These are phyloP conservation scores for Halictus quadricinctus DNA, from an alignment of 2,888 invertebrate species.

Conservation along the genomic window DNA sequence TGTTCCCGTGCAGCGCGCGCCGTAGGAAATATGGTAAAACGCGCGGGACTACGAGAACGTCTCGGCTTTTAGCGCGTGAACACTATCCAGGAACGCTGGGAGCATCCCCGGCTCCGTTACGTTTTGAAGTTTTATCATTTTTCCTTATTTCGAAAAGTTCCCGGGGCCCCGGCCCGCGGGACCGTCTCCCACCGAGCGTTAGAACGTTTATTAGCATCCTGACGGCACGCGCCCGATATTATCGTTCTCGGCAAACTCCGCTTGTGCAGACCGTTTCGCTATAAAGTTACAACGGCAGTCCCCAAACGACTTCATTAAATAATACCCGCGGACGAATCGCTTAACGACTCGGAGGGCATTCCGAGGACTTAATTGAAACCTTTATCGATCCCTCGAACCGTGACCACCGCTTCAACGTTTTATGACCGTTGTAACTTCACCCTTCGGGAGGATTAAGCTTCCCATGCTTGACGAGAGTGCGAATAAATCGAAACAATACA, in stretches of 20 bases:
- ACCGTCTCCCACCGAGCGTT: background rate
- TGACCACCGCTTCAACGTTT: background rate
- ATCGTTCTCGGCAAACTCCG: background rate
- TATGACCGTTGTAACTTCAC: background rate
- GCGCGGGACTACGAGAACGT: slow-evolving; percentile 28
- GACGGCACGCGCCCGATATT: slow-evolving; percentile 24
- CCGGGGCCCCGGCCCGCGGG: slow-evolving; percentile 4
- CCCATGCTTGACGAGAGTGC: background rate
- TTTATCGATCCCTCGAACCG: background rate
- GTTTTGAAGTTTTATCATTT: slow-evolving; percentile 49
- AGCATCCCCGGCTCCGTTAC: slow-evolving; percentile 22
- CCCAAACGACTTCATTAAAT: slow-evolving; percentile 16
- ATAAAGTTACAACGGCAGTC: slow-evolving; percentile 6
- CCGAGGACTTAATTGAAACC: slow-evolving; percentile 3
- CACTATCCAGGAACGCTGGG: slow-evolving; percentile 35
- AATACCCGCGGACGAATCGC: slow-evolving; percentile 1
- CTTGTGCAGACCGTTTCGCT: slow-evolving; percentile 17
- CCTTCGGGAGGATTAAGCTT: background rate
- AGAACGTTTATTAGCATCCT: slow-evolving; percentile 34
- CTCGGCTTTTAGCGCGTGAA: slow-evolving; percentile 47
- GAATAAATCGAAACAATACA: background rate
- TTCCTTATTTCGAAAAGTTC: slow-evolving; percentile 49
- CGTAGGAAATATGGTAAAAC: slow-evolving; percentile 42
- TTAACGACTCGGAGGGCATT: background rate
- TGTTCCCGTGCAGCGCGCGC: slow-evolving; percentile 13